Percentiles rank a stretch among this genome's conserved stretches.
Evolutionary conservation across 1,140 invertebrate genomes (phyloP).

Genomic region (Wiebesia pumilae): DNA sequence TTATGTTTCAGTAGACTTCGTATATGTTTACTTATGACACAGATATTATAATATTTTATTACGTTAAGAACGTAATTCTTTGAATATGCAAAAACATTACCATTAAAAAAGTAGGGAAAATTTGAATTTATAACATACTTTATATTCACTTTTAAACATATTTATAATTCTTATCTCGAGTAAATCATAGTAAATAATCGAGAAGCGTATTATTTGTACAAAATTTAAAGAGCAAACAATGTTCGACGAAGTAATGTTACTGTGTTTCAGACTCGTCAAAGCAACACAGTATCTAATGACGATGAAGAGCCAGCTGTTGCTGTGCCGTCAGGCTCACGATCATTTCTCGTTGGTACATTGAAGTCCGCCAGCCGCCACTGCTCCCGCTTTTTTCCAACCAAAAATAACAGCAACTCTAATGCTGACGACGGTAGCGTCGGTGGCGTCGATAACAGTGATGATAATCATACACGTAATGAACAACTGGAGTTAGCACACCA

Average conservation of each 20-base stretch:
- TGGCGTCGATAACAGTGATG: not conserved
- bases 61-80: no score
- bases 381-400: constrained; percentile 47
- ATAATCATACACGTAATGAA: not conserved
- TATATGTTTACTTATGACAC: no score
- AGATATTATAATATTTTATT: no score
- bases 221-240: no score
- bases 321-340: constrained; percentile 56
- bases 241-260: not conserved
- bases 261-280: constrained; percentile 69
- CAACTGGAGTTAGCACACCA: not conserved
- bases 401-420: constrained; percentile 42
- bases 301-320: constrained; percentile 60
- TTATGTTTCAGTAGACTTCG: no score
- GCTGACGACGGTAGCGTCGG: constrained; percentile 34
- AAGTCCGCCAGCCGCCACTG: constrained; percentile 53
- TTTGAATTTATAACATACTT: no score
- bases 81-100: no score
- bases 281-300: constrained; percentile 64
- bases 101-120: no score
- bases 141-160: no score
- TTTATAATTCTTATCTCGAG: no score
- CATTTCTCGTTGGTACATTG: constrained; percentile 58
- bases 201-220: no score
- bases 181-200: no score